Base-by-base conservation (phyloP, 30 jellyfish, hydroid and myxozoan species). In the Aurelia sp. region DNA sequence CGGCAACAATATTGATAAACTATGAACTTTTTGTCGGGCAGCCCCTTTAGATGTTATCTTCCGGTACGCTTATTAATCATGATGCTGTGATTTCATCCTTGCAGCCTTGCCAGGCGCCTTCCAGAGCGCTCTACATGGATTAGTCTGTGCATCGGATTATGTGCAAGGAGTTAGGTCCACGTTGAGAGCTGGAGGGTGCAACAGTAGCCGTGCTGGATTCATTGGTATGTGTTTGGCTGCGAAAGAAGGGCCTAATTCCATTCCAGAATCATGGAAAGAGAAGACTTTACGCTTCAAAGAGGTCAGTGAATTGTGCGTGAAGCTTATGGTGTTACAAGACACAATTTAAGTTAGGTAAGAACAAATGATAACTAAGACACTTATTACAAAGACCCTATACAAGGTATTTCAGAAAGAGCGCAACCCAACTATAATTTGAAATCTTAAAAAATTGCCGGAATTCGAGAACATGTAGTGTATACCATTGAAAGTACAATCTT, bases 131-230 rank as follows among this genome's bases (percentile, higher is more conserved):
- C 76, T 81, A 15, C 91, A 81, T 58, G 84, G 85, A 16, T 16
- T 81, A 57, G 86, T 81, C 75, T 23, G 19, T 17, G 74, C 79
- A 6, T 23, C 62, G 1, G 66, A 67, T 47, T 81, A 35, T 58
- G 85, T 69, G 64, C 72, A 81, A 33, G 85, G 91, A 18, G 85
- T 81, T 11, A 27, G 91, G 21, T 9, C 55, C 30, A 70, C 91
- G 15, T 70, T 81, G 76, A 57, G 60, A 20, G 91, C 85, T 70
- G 91, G 91, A 50, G 91, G 91, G 67, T 60, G 91, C 78, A 81
- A 81, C 47, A 27, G 74, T 15, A 55, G 79, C 41, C 91, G 91
- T 50, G 84, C 91, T 27, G 51, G 76, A 30, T 23, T 57, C 51
- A 67, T 81, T 67, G 91, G 77, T 48, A 63, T 63, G 84, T 67